phyloP scores from a whole-genome alignment of 1,140 invertebrate species.

The Whitmania pigra region DNA sequence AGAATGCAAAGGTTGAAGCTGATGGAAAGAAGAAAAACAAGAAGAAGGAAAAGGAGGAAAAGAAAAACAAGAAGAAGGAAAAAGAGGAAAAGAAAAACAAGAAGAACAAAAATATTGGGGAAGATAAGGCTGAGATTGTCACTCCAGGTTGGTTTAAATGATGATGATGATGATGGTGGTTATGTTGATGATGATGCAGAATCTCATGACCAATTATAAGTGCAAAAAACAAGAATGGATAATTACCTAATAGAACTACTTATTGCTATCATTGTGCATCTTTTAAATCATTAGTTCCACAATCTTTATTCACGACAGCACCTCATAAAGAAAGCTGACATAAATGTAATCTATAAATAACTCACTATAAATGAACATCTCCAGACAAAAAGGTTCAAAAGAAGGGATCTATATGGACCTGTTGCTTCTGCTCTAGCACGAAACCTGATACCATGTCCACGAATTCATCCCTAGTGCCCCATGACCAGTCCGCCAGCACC shows the following conservation, averaged over 20 bases:
- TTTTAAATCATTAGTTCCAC: not conserved
- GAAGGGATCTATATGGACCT: not conserved
- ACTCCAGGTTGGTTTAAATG: not conserved
- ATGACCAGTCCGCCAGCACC: not conserved
- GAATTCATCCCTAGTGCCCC: not conserved
- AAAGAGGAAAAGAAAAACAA: no score
- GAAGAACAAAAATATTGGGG: no score
- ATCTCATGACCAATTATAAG: not conserved
- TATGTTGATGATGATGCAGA: not conserved
- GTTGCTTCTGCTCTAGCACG: not conserved
- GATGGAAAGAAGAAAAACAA: no score
- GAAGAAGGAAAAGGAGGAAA: no score
- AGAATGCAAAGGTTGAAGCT: no score
- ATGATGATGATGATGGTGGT: constrained; percentile 2
- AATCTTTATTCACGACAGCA: not conserved
- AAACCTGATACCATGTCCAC: not conserved
- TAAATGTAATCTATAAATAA: not conserved
- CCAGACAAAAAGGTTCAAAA: not conserved
- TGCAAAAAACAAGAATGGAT: not conserved
- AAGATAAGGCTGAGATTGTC: not conserved
- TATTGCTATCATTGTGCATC: not conserved
- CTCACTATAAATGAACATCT: not conserved
- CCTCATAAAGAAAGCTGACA: not conserved
- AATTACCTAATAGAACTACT: not conserved
- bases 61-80: no score